Base-by-base conservation (phyloP, 2,113 vertebrate genomes). In the Nasalis larvatus region DNA sequence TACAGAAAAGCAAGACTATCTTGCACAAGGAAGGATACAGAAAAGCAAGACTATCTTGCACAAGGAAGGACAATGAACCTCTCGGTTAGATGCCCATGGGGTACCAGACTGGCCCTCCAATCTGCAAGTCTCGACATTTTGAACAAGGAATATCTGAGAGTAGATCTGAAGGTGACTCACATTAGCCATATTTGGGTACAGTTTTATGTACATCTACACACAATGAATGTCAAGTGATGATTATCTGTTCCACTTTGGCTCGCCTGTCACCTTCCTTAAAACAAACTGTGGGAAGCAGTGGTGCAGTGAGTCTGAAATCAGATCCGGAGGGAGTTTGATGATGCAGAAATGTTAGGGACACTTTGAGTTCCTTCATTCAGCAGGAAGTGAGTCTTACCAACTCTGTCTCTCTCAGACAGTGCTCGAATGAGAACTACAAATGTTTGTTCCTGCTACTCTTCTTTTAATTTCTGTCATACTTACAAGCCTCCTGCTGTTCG, bases 401-500 rank as follows among this genome's bases (percentile, higher is more conserved):
- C 66, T 30, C 60, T 40, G 8, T 68, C 42, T 56, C 42, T 92
- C n/a, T 76, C 49, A 21, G 77, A 56, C 21, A 68, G 35, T 58
- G 25, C 21, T 54, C 89, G 30, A n/a, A 27, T 56, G 35, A 86
- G 49, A 47, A 27, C 71, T 58, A 12, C 52, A 74, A 63, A 14
- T 37, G 27, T 74, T 83, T 91, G 40, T 45, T 17, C 32, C 71
- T 66, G 30, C 40, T 49, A 32, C 32, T 93, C n/a, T 76, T n/a
- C 27, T 96, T 95, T 84, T 69, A 35, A 80, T 76, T 86, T 84
- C 63, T 84, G 25, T 42, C 76, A 81, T n/a, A 56, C 49, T 91
- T 84, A 49, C 1, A 84, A 45, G 58, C n/a, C 42, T 83, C 27
- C 47, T 74, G 77, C 73, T 94, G 20, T 90, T 87, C 80, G 71